Evolutionary conservation across 2,797 vertebrate species (phyloP), one percentile per base, ranked within the genome.

Genomic region (Naso thynnoides): DNA sequence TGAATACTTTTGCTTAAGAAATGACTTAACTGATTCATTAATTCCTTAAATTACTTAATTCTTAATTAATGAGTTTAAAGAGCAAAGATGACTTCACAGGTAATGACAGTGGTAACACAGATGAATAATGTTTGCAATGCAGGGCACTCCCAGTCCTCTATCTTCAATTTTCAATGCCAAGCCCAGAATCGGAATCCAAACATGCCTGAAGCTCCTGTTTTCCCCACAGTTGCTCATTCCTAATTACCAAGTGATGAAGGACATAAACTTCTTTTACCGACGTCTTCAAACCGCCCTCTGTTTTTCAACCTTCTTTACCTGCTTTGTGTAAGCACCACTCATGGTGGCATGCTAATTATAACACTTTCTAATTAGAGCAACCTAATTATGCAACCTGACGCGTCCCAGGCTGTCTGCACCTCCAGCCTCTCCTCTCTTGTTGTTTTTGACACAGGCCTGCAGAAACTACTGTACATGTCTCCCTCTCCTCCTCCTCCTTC

Each of bases 371-470:
- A 87, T 74, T 39, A 73, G 36, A 49, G 63, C 59, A 60, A 16
- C 48, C 52, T 59, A 58, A 81, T 83, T 64, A 59, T 57, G 67
- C 72, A 79, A 45, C 58, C 63, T 57, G 67, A 66, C 48, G 60
- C n/a, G 41, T 57, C 53, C 9, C 26, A 0, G 29, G 13, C 59
- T 39, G 73, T 3, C 50, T 65, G 69, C 50, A 66, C n/a, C 72
- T 47, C 15, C 42, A 59, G 36, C 52, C 45, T 60, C 58, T 42
- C 66, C 42, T 57, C 39, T 79, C 9, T 77, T 85, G 69, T 79
- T 88, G 73, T 83, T 87, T 88, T 88, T 84, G 39, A 65, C 70
- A 50, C 66, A 67, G 84, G 88, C 88, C 81, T 78, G 13, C 48
- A 72, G 14, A 83, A 89, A 91, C 78, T 90, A 84, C 79, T 63